Base-by-base conservation (phyloP, 2,888 invertebrate species). In the Spisula subtruncata region DNA sequence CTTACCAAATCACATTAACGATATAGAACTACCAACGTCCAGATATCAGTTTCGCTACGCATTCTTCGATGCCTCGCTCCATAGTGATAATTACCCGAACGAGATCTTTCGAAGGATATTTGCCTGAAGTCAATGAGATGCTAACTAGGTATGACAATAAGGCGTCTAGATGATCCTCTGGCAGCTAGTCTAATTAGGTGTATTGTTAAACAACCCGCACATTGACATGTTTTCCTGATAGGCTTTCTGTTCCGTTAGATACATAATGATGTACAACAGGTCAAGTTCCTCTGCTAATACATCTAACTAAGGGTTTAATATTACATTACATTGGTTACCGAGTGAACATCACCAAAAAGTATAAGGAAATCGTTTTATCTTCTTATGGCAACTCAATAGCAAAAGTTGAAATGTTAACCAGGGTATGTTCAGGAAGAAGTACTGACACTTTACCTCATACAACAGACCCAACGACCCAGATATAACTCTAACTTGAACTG, bases 51-150 rank as follows among this genome's bases (percentile, higher is more conserved):
- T 2, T 25, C n/a, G n/a, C 8, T 12, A 25, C 60, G 25, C 10
- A 0, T 25, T 66, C 25, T n/a, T 0, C 60, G 10, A 66, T 25
- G 60, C 12, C 25, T 66, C 10, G 60, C 25, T 66, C 16, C 51
- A 12, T 14, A 1, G 60, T n/a, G n/a, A 25, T 66, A 66, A 66
- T 66, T 25, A 66, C 60, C 60, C 20, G 60, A 25, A 66, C 60
- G 60, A 66, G 60, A 25, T 66, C 6, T 66, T 10, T 25, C 60
- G 60, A 10, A 25, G 60, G n/a, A 25, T 66, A 8, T 66, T 66
- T 66, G 60, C 60, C 25, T 66, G 60, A n/a, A 66, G 60, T 25
- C 60, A 66, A 66, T 66, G 60, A n/a, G 25, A 66, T 66, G 60
- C n/a, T 66, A 66, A 66, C 60, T 25, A 66, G 60, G 60, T n/a